Base-by-base conservation (phyloP, 2,888 invertebrate genomes). In the Chirona hameri region DNA sequence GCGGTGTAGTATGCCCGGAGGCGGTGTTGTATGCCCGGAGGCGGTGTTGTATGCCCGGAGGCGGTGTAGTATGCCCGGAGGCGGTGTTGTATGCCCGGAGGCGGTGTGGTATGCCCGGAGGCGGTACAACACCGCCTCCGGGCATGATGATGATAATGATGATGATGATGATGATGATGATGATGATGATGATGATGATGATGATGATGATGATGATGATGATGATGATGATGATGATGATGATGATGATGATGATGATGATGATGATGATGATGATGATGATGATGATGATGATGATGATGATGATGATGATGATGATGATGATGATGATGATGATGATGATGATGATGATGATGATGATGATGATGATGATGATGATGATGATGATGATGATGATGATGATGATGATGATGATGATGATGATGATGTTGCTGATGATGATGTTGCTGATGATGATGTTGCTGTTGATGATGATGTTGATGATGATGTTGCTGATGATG, bases 331-430 rank as follows among this genome's bases (percentile, higher is more conserved):
- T 79, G 79, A 27, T 79, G 79, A 27, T 79, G 79, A 27, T 79
- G 79, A 27, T 79, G 79, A 27, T 79, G 79, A 27, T 79, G 79
- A 27, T 79, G 79, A 27, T 79, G 79, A 27, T 79, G 79, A 27
- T 79, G 79, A 27, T 79, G 79, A 27, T 65, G 65, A n/a, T 65
- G 65, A 65, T 21, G 65, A 79, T 79, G 79, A 79, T 79, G 79
- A 79, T 79, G 79, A 79, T 79, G 79, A 79, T 79, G 79, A 79
- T 79, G 79, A 79, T 79, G 79, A 79, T 21, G 79, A 79, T 21
- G 79, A 79, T 21, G 79, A 79, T 21, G n/a, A n/a, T 65, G n/a
- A n/a, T 65, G 65, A n/a, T 65, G 65, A n/a, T 65, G 65, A n/a
- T n/a, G 65, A n/a, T n/a, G n/a, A n/a, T n/a, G n/a, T n/a, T n/a